Conservation (phyloP, 2,113 vertebrate genomes). For the Chaenogobius annularis region DNA sequence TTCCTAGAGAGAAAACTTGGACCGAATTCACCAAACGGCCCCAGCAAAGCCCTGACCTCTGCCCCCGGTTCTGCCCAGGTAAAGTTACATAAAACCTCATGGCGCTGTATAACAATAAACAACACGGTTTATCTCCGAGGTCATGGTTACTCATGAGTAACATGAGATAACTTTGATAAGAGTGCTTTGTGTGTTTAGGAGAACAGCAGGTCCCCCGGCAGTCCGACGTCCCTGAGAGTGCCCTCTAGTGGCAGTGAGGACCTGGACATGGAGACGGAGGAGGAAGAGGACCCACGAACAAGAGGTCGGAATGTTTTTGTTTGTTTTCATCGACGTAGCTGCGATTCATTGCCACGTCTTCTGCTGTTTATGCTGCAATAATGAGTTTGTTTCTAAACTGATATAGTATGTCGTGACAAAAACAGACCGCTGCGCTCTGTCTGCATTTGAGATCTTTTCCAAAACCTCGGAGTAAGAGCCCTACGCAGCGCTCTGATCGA, state of each 20-base stretch:
- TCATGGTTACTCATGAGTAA: constrained; percentile 23
- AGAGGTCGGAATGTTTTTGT: constrained; percentile 83
- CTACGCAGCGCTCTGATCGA: too few species aligned
- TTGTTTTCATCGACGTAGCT: background rate
- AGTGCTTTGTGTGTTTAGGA: constrained; percentile 49
- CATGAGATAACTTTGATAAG: constrained; percentile 13
- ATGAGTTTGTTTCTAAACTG: too few species aligned
- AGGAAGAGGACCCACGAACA: constrained; percentile 88
- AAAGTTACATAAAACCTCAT: constrained; percentile 27
- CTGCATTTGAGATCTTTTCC: too few species aligned
- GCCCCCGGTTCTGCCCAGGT: constrained; percentile 81
- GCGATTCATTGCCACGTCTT: too few species aligned
- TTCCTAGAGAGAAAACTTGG: constrained; percentile 94
- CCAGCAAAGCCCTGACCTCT: constrained; percentile 74
- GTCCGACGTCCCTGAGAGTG: constrained; percentile 85
- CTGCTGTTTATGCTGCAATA: too few species aligned
- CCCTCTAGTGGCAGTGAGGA: constrained; percentile 86
- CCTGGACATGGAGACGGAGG: constrained; percentile 90
- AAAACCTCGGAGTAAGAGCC: too few species aligned
- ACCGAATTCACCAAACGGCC: constrained; percentile 75
- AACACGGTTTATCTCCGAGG: background rate
- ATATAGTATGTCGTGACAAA: too few species aligned
- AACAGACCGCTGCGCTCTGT: too few species aligned
- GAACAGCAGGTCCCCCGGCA: constrained; percentile 82
- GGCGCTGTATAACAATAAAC: constrained; percentile 3